phyloP scores from a whole-genome alignment of 2,888 invertebrate species.

The Yponomeuta evonymella region DNA sequence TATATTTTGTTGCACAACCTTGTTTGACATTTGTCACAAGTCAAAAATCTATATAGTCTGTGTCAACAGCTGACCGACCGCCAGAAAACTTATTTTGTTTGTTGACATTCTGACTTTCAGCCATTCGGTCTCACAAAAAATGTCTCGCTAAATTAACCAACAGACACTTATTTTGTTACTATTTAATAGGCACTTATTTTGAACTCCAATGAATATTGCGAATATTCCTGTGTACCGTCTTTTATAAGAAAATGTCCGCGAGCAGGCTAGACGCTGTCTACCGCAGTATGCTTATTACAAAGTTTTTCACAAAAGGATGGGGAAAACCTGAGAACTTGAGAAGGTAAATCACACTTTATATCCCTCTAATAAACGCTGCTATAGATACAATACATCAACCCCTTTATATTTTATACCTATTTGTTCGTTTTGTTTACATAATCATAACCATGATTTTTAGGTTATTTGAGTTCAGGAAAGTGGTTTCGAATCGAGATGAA shows the following conservation, averaged over 20 bases:
- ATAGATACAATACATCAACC: not conserved
- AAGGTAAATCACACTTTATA: constrained; percentile 73
- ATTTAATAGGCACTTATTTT: not conserved
- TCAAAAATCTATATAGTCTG: too few species aligned
- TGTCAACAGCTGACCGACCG: not conserved
- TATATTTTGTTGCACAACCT: not conserved
- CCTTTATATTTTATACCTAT: not conserved
- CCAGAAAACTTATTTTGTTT: not conserved
- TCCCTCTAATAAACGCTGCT: not conserved
- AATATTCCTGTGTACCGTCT: constrained; percentile 3
- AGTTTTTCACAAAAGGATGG: constrained; percentile 98
- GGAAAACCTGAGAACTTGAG: constrained; percentile 93
- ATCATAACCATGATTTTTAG: constrained; percentile 70
- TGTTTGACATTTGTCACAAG: not conserved
- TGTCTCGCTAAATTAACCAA: not conserved
- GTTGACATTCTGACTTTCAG: constrained; percentile 15
- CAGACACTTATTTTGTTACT: too few species aligned
- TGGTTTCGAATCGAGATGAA: constrained; percentile 87
- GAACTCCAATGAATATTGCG: not conserved
- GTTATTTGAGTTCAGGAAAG: constrained; percentile 92
- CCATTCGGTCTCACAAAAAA: not conserved
- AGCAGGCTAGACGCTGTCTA: constrained; percentile 87
- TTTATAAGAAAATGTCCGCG: constrained; percentile 65
- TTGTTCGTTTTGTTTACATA: constrained; percentile 20
- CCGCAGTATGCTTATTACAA: constrained; percentile 89